These are phyloP conservation scores for Tachystola acroxantha DNA, from an alignment of 2,888 invertebrate genomes.

Conservation along the genomic window DNA sequence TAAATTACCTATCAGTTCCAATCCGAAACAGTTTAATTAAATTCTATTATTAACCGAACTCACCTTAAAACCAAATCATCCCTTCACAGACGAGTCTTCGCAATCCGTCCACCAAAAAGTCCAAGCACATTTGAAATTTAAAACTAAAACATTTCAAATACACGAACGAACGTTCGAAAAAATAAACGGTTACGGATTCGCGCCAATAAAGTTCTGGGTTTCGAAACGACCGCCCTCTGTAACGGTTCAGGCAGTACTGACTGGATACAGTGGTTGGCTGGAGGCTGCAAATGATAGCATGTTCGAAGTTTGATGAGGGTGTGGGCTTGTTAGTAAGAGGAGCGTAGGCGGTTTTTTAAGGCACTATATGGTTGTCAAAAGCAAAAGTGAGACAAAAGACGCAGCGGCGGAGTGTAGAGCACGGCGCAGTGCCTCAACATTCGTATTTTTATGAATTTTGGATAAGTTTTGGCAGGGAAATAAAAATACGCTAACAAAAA, in stretches of 20 bases:
- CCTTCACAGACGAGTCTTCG: not conserved
- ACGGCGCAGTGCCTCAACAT: no score
- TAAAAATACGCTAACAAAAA: no score
- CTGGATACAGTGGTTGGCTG: constrained; percentile 17
- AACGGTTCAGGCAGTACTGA: constrained; percentile 43
- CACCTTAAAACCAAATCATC: not conserved
- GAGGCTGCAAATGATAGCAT: constrained; percentile 38
- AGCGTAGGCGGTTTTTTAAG: constrained; percentile 10
- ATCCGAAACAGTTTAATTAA: not conserved
- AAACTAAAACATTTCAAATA: constrained; percentile 11
- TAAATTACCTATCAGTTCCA: no score
- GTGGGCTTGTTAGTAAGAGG: constrained; percentile 19
- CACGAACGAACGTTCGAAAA: constrained; percentile 29
- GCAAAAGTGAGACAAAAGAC: no score
- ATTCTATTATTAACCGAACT: not conserved
- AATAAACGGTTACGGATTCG: constrained; percentile 31
- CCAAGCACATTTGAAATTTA: not conserved
- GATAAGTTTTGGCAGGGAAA: no score
- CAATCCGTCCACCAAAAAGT: not conserved
- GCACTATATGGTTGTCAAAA: no score
- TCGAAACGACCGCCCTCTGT: constrained; percentile 30
- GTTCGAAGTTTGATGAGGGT: constrained; percentile 42
- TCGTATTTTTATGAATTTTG: no score
- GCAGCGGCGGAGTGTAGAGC: no score
- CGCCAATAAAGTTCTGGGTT: constrained; percentile 29